phyloP scores from a whole-genome alignment of 2,113 vertebrate species.

The Dipodomys spectabilis region DNA sequence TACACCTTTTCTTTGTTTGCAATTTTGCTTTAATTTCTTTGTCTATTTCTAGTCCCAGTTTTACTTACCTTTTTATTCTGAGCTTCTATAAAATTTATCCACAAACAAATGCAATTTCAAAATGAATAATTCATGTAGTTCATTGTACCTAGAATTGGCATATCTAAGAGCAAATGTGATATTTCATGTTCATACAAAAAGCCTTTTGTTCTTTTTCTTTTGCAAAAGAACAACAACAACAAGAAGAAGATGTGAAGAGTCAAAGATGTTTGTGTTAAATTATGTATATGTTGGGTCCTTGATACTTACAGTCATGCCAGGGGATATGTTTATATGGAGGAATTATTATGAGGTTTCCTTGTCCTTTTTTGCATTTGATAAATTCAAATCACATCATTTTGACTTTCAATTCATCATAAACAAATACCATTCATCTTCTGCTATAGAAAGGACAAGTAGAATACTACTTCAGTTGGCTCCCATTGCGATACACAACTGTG shows the following conservation, averaged over 20 bases:
- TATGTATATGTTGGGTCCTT: conserved; percentile 57
- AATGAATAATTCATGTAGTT: conserved; percentile 78
- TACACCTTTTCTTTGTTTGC: neutral
- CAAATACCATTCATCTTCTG: conserved; percentile 52
- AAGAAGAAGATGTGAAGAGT: neutral
- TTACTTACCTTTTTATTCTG: conserved; percentile 40
- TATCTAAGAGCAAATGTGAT: conserved; percentile 62
- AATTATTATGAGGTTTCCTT: conserved; percentile 1
- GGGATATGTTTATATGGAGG: conserved; percentile 17
- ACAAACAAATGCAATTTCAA: conserved; percentile 51
- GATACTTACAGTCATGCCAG: conserved; percentile 27
- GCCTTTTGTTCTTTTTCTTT: conserved; percentile 68
- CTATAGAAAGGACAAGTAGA: conserved; percentile 1
- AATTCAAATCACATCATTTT: conserved; percentile 40
- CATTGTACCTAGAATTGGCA: conserved; percentile 53
- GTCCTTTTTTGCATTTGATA: neutral
- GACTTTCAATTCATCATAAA: conserved; percentile 13
- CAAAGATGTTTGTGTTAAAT: conserved; percentile 71
- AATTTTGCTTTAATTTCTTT: neutral
- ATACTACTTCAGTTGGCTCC: conserved; percentile 11
- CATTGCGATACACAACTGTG: conserved; percentile 50
- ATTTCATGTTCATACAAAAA: conserved; percentile 14
- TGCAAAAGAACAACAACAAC: conserved; percentile 37
- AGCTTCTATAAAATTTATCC: conserved; percentile 7
- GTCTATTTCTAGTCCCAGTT: neutral